These are phyloP conservation scores for Cyanoramphus novaezelandiae DNA, from an alignment of 2,113 vertebrate genomes.

Conservation along the genomic window DNA sequence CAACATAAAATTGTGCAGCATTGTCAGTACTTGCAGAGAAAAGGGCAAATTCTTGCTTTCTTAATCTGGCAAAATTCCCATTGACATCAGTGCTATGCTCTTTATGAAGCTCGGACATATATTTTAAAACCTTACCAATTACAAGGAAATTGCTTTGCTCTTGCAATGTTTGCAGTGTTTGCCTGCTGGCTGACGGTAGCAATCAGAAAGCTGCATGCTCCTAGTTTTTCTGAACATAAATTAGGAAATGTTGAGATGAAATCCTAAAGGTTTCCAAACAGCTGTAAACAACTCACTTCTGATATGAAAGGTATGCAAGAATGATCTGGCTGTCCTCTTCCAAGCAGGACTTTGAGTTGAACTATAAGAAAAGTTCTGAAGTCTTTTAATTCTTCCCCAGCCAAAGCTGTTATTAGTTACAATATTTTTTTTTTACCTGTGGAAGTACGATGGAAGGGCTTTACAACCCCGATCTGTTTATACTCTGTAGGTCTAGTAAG, in stretches of 20 bases:
- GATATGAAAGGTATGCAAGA: neutral
- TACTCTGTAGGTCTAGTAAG: neutral
- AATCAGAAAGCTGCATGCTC: neutral
- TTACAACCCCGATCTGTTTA: neutral
- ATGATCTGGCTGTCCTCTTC: neutral
- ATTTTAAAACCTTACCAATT: neutral
- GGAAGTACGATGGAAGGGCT: neutral
- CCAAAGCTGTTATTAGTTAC: neutral
- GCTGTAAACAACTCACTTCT: neutral
- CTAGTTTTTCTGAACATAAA: neutral
- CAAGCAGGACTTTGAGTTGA: neutral
- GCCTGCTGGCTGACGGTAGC: neutral
- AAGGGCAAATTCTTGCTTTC: neutral
- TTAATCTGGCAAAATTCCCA: constrained; percentile 1
- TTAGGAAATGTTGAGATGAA: neutral
- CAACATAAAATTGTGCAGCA: neutral
- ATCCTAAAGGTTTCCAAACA: neutral
- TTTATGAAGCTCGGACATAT: neutral
- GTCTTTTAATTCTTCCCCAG: neutral
- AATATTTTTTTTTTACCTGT: constrained; percentile 30
- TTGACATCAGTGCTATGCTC: neutral
- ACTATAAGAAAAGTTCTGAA: neutral
- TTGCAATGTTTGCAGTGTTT: neutral
- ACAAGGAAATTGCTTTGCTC: neutral
- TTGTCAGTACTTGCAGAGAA: neutral